Evolutionary conservation across 2,888 invertebrate species (phyloP), one percentile per base, ranked within the genome.

Genomic region (Hirtodrosophila duncani): DNA sequence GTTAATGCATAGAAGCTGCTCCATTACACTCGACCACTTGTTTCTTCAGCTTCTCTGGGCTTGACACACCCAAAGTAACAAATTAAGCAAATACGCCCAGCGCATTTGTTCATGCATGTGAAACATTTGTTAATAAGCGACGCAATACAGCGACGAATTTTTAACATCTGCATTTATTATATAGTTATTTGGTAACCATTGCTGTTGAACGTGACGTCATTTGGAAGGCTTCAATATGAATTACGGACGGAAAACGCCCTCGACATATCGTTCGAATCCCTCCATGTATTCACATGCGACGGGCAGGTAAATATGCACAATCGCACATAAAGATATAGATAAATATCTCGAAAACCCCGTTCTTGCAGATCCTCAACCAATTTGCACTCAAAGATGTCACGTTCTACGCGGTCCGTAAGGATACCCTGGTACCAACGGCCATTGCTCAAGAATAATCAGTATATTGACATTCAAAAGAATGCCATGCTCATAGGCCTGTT

Each of bases 231-330:
- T 57, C 65, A 88, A 67, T 50, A 91, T 91, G 91, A 90, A 90
- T 86, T 93, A 93, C 87, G 93, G 93, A 41, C 91, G 93, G 77
- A 94, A 94, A 87, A 93, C 94, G 16, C 94, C 95, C 3, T 94
- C 94, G 44, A 92, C 94, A 2, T 91, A 91, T 80, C 88, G 91
- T 71, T 95, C 95, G 33, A 94, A 95, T 67, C 94, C 94, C 6
- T 95, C 95, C 0, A 92, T 96, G 29, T 95, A 96, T 84, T 96
- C 96, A 0, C 95, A 95, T 86, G 92, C 95, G 46, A 95, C 95
- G 41, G 90, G 90, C 80, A 90, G 90, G 91, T 91, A 86, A 50
- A 48, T 38, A 10, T 31, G 11, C 9, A 1, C 0, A 1, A 2
- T 8, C 11, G 0, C 10, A 21, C n/a, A 9, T 1, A 18, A 17